Evolutionary conservation across 2,113 vertebrate species (phyloP).

Genomic region (Pseudonaja textilis): DNA sequence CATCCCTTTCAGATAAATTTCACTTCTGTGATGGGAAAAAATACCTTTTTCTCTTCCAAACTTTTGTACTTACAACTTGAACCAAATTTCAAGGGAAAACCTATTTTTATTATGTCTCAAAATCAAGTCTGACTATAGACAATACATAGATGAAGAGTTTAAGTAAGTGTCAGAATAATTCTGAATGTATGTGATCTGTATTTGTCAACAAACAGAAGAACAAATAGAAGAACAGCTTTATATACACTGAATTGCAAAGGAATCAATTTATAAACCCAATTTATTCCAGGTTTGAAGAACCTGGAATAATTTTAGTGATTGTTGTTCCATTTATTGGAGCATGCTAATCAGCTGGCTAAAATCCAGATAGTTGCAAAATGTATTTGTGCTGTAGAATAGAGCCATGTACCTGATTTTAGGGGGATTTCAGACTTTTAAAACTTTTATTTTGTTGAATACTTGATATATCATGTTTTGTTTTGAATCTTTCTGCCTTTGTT

Average conservation of each 20-base stretch:
- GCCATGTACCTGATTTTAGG: background rate
- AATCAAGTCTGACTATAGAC: background rate
- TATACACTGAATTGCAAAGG: background rate
- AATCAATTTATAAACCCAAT: background rate
- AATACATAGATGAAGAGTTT: background rate
- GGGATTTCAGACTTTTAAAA: background rate
- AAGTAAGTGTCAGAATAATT: background rate
- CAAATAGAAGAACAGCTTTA: background rate
- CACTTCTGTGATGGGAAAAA: background rate
- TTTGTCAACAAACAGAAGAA: background rate
- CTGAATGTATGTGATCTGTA: background rate
- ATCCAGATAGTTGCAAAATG: background rate
- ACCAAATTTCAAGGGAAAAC: background rate
- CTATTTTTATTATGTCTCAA: background rate
- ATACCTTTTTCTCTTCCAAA: background rate
- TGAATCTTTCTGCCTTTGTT: background rate
- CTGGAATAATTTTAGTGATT: background rate
- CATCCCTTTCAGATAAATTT: background rate
- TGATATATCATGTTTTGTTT: background rate
- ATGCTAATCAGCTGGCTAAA: background rate
- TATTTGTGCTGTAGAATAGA: background rate
- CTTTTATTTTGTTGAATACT: background rate
- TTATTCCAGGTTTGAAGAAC: background rate
- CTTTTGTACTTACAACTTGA: conserved; percentile 15
- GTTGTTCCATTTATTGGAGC: background rate